Conservation (phyloP, 2,888 invertebrate genomes). For the Eupithecia subfuscata region DNA sequence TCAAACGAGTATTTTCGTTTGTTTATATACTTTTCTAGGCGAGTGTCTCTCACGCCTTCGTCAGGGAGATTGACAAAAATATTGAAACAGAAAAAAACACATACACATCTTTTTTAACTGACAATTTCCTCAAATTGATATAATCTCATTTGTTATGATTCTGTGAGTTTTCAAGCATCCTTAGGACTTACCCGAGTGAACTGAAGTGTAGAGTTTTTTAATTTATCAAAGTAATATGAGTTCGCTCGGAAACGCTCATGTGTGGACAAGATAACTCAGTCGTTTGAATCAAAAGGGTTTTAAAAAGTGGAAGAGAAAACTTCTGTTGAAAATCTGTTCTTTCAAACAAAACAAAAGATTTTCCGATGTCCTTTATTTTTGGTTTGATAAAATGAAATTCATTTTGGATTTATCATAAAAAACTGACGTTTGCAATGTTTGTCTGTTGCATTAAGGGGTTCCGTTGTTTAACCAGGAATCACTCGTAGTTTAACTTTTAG, state of each 20-base stretch:
- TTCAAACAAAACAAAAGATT: background rate
- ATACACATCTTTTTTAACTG: background rate
- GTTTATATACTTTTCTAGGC: background rate
- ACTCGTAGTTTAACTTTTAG: background rate
- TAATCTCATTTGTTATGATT: background rate
- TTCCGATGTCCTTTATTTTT: background rate
- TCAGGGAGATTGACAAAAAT: background rate
- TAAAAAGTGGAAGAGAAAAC: slow-evolving; percentile 3
- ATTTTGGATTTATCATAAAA: background rate
- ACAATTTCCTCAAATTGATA: background rate
- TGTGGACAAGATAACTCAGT: slow-evolving; percentile 19
- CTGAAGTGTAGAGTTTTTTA: slow-evolving; percentile 29
- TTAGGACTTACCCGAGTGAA: slow-evolving; percentile 25
- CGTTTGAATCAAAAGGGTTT: slow-evolving; percentile 15
- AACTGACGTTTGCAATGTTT: background rate
- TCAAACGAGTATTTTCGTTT: background rate
- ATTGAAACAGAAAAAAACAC: background rate
- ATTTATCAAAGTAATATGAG: slow-evolving; percentile 36
- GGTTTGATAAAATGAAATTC: background rate
- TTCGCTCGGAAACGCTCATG: slow-evolving; percentile 21
- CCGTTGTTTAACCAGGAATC: background rate
- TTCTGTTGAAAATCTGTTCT: background rate
- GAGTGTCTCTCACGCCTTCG: background rate
- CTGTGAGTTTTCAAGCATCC: slow-evolving; percentile 29
- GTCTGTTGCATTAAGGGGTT: background rate